A percentile compares a stretch with the other conserved stretches of the same genome.
Evolutionary conservation across 2,113 vertebrate species (phyloP).

Genomic region (Vulpes lagopus): DNA sequence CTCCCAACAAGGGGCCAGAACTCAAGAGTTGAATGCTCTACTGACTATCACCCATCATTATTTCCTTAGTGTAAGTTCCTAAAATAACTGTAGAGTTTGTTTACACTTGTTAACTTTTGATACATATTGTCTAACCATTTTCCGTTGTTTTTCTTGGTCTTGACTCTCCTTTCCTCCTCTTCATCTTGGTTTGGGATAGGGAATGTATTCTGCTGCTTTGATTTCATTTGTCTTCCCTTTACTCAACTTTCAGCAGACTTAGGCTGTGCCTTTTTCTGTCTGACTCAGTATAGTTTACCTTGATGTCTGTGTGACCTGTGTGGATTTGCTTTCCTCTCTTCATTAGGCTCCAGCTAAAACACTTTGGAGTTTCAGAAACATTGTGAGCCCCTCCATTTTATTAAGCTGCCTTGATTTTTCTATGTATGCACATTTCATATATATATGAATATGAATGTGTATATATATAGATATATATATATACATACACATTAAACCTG

Average conservation of each 20-base stretch:
- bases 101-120: background rate
- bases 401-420: background rate
- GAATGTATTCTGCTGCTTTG: background rate
- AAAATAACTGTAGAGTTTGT: background rate
- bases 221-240: conserved; percentile 19
- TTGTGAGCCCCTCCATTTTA: background rate
- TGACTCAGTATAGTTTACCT: background rate
- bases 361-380: background rate
- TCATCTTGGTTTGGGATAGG: background rate
- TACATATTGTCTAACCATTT: background rate
- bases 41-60: background rate
- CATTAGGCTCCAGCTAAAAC: background rate
- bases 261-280: background rate
- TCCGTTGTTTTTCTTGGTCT: conserved; percentile 15
- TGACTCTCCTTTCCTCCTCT: background rate
- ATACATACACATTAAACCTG: background rate
- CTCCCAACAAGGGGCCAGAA: background rate
- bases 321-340: conserved; percentile 42
- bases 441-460: no score
- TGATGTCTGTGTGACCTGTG: background rate
- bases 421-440: background rate
- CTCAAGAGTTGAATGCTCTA: background rate
- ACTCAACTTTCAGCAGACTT: background rate
- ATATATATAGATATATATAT: no score
- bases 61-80: conserved; percentile 41